Base-by-base conservation (phyloP, 2,888 invertebrate genomes). In the Athetis lepigone region DNA sequence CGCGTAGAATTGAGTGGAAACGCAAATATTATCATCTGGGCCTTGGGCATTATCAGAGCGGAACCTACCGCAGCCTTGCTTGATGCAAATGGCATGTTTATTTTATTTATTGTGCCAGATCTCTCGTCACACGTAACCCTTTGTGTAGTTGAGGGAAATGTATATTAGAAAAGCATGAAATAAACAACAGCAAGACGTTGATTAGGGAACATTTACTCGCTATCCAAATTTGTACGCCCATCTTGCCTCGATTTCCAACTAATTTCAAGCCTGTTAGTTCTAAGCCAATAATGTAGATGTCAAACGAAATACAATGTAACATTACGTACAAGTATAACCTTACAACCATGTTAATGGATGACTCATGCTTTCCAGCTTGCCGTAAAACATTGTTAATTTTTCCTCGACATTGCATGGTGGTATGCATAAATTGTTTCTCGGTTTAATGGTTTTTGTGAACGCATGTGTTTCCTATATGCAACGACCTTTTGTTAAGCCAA, bases 1-100 rank as follows among this genome's bases (percentile, higher is more conserved):
- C 29, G 59, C 27, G n/a, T 69, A 65, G 52, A 64, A 72, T 54
- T 59, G 29, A 51, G 58, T 59, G 46, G 36, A 63, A 69, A 58
- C 33, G 51, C 50, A 56, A 74, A 74, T 74, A 70, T 70, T 70
- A 83, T 83, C 77, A 79, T 69, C 66, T 74, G 75, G 85, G 83
- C 82, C 85, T 84, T 77, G 77, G 60, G 52, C 63, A 74, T 86
- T 84, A 89, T 88, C 85, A 88, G 88, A 88, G 88, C 88, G 85
- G 85, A 87, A 89, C 86, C 79, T 61, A 70, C 75, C 63, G 64
- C 81, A 83, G 77, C 86, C 83, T 84, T 83, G 83, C 68, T 62
- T 73, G 69, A 74, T 76, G 79, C 72, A 70, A 79, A 74, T 72
- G 62, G 68, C 70, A 65, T 70, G 76, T 67, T 77, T 65, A 75